phyloP scores from a whole-genome alignment of 2,888 invertebrate species.

The Hemicrepidius hirtus region DNA sequence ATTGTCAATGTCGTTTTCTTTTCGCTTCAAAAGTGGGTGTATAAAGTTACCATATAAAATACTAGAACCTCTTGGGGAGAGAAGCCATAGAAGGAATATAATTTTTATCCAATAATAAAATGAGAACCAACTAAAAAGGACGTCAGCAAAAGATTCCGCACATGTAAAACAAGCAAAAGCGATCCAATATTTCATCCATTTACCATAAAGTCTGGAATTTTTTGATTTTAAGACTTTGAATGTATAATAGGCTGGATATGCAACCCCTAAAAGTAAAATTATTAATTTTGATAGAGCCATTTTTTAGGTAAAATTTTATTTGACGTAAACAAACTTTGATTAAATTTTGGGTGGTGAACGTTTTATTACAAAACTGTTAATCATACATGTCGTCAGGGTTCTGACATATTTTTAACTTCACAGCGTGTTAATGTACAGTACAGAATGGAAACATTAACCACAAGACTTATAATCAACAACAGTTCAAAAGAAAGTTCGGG shows the following conservation, averaged over 20 bases:
- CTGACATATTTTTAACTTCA: conserved; percentile 5
- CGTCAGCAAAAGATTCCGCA: neutral
- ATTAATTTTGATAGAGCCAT: conserved; percentile 17
- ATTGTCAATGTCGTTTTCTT: conserved; percentile 11
- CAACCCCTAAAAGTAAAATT: conserved; percentile 16
- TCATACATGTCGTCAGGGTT: neutral
- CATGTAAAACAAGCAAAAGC: conserved; percentile 1
- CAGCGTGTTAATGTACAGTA: neutral
- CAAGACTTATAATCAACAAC: neutral
- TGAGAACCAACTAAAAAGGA: conserved; percentile 4
- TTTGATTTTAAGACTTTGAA: neutral
- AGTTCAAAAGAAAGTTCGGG: conserved; percentile 5
- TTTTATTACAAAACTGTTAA: conserved; percentile 2
- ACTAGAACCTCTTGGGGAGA: conserved; percentile 17
- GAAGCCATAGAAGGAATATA: conserved; percentile 29
- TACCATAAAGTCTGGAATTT: neutral
- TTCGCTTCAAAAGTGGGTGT: neutral
- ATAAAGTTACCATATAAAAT: conserved; percentile 4
- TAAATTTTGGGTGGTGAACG: neutral
- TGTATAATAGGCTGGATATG: conserved; percentile 20
- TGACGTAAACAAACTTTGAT: neutral
- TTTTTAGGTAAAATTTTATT: neutral
- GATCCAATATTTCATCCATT: conserved; percentile 34
- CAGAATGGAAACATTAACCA: conserved; percentile 5
- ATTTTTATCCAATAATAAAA: conserved; percentile 12